phyloP scores from a whole-genome alignment of 2,113 vertebrate genomes.

The Megaceryle torquata region DNA sequence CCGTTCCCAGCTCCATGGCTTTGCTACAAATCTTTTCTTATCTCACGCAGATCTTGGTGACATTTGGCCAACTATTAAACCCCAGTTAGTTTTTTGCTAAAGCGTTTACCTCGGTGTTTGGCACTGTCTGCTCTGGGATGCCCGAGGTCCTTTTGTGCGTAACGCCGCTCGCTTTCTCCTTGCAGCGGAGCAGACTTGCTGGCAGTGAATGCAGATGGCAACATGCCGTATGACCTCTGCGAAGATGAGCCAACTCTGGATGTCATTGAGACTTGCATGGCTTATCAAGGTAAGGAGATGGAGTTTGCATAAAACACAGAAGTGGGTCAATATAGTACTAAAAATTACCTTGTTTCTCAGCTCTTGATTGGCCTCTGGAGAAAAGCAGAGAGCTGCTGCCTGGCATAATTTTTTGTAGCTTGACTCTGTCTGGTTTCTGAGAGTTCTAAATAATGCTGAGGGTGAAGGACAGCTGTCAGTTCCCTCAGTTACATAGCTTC shows the following conservation, averaged over 20 bases:
- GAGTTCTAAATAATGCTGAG: not conserved
- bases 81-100: not conserved
- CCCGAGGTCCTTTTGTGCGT: not conserved
- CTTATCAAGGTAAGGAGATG: slow-evolving; percentile 86
- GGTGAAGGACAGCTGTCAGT: not conserved
- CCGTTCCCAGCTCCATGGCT: not conserved
- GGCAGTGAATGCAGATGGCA: slow-evolving; percentile 95
- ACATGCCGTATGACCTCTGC: slow-evolving; percentile 98
- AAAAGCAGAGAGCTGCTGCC: not conserved
- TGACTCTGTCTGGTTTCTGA: not conserved
- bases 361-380: not conserved
- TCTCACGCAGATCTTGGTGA: not conserved
- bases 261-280: slow-evolving; percentile 97
- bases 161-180: not conserved
- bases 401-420: not conserved
- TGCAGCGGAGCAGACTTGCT: slow-evolving; percentile 90
- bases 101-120: not conserved
- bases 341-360: not conserved
- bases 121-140: not conserved
- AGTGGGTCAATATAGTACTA: not conserved
- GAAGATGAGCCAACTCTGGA: slow-evolving; percentile 96
- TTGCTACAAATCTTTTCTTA: not conserved
- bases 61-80: not conserved
- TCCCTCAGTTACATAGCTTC: not conserved
- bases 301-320: not conserved